Conservation (phyloP, 2,113 vertebrate species). For the Danionella cerebrum region DNA sequence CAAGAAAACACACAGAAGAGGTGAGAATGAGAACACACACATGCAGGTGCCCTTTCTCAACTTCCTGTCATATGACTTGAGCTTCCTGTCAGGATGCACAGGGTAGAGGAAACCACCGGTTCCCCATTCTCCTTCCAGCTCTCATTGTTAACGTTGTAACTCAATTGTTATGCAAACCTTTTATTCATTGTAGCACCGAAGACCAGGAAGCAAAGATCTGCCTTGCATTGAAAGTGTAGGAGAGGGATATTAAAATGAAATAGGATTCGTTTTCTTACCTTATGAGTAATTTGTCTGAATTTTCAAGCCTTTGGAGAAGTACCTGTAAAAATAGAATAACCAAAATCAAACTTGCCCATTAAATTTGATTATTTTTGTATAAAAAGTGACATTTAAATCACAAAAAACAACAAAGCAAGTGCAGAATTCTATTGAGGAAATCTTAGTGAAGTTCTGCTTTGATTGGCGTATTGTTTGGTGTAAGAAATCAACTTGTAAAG, state of each 20-base stretch:
- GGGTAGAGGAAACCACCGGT: conserved; percentile 24
- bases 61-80: conserved; percentile 29
- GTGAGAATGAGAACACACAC: not conserved
- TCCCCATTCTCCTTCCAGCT: conserved; percentile 12
- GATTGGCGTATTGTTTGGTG: too few species aligned
- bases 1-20: too few species aligned
- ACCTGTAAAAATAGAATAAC: too few species aligned
- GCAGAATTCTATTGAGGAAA: too few species aligned
- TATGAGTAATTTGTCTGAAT: not conserved
- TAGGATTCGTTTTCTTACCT: not conserved
- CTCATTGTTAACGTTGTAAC: conserved; percentile 17
- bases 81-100: conserved; percentile 41
- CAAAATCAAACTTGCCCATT: too few species aligned
- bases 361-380: too few species aligned
- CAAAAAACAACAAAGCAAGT: too few species aligned
- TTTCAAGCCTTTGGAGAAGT: not conserved
- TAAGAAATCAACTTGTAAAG: too few species aligned
- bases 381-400: too few species aligned
- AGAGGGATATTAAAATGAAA: not conserved
- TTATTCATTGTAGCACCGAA: conserved; percentile 13
- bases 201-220: not conserved
- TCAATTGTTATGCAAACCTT: conserved; percentile 10
- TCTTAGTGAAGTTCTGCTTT: too few species aligned
- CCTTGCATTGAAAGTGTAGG: not conserved
- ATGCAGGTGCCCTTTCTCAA: conserved; percentile 32